Base-by-base conservation (phyloP, 2,888 invertebrate species). In the Molanna angustata region DNA sequence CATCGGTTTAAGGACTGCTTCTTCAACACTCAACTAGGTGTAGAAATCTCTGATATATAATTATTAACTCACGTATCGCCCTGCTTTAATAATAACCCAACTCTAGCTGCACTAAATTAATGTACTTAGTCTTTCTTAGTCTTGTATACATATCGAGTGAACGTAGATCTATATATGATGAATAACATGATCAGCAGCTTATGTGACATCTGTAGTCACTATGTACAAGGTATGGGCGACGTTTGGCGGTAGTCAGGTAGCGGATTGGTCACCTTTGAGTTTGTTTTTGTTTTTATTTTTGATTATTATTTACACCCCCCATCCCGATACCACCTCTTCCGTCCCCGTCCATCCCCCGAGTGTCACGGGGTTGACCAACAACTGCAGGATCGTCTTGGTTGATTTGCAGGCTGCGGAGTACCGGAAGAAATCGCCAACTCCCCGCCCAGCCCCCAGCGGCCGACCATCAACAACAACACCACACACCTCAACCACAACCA, bases 401-500 rank as follows among this genome's bases (percentile, higher is more conserved):
- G 43, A 69, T 71, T 66, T 67, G 72, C 76, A 77, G 77, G 76
- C 76, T 73, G 66, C 62, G 58, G 55, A 41, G 76, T 75, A 37
- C 19, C 44, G 31, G 55, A 49, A 49, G 56, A 51, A 35, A 39
- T 48, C 33, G 56, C 59, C 39, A 56, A 74, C 73, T 69, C 68
- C 61, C 61, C 74, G 61, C 70, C 70, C 41, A 50, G 52, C 19
- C 59, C 60, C 66, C 72, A 76, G 63, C 76, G 76, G 61, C 72
- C 72, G 60, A 76, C 76, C 63, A 74, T 75, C 60, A 57, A 35
- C 65, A 75, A 74, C 73, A 77, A 75, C 58, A 70, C 78, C 66
- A 76, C 71, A 66, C 76, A 73, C 73, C 78, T 74, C 74, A 72
- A 73, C 76, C 78, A 73, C 73, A 65, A 66, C 52, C 78, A 76